phyloP scores from a whole-genome alignment of 2,888 invertebrate genomes.

The Sussaba pulchella region DNA sequence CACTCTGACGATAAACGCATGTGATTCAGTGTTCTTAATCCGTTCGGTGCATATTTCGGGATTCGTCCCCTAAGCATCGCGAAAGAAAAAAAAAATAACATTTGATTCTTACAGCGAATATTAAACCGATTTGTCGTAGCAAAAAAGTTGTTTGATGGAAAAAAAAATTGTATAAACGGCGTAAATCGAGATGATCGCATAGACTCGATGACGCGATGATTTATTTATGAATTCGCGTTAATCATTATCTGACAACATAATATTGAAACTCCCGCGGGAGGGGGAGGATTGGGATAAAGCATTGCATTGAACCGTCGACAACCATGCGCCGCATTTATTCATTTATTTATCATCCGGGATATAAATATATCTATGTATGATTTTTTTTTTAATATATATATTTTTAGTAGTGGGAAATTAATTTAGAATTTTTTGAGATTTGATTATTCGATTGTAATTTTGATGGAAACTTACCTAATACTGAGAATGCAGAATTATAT shows the following conservation, averaged over 20 bases:
- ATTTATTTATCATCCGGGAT: slow-evolving; percentile 40
- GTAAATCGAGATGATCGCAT: slow-evolving; percentile 14
- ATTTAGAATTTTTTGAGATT: slow-evolving; percentile 34
- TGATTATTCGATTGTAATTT: slow-evolving; percentile 24
- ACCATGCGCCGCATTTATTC: slow-evolving; percentile 46
- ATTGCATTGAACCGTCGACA: slow-evolving; percentile 29
- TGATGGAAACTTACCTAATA: slow-evolving; percentile 61
- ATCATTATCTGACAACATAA: slow-evolving; percentile 32
- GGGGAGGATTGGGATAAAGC: neutral
- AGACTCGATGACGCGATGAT: slow-evolving; percentile 5
- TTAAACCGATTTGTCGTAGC: neutral
- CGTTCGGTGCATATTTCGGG: slow-evolving; percentile 17
- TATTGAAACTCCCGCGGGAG: slow-evolving; percentile 28
- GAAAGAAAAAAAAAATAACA: no score
- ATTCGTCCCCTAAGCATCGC: neutral
- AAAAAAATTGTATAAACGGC: no score
- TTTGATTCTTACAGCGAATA: slow-evolving; percentile 8
- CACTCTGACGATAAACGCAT: neutral
- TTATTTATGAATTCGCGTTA: slow-evolving; percentile 29
- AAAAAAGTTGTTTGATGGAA: no score
- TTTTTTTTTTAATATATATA: slow-evolving; percentile 8
- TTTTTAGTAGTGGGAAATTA: slow-evolving; percentile 44
- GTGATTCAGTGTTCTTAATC: slow-evolving; percentile 28
- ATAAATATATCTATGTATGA: neutral
- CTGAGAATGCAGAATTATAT: slow-evolving; percentile 48